Base-by-base conservation (phyloP, 2,113 vertebrate species). In the Aegithalos caudatus region DNA sequence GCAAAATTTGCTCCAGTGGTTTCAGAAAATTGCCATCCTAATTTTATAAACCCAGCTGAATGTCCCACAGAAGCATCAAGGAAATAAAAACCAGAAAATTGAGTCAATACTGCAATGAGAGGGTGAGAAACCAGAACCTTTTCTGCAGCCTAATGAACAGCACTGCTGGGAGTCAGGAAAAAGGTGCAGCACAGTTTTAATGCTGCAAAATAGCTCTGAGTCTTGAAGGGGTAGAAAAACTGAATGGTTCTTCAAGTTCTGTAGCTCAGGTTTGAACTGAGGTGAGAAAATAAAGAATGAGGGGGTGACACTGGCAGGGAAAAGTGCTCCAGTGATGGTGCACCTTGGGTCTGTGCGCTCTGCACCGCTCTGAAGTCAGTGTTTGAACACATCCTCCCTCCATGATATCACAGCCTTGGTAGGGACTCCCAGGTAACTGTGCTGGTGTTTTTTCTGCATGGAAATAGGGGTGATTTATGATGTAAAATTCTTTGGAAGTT, bases 1-100 rank as follows among this genome's bases (percentile, higher is more conserved):
- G 51, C 79, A 93, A 92, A 92, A 86, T 70, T 92, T 90, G 67
- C 80, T 90, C 65, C 65, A 22, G 44, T 74, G 54, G n/a, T 81
- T 96, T 90, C 80, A 88, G 40, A 11, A 86, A 90, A 90, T 81
- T 81, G 72, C 37, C 62, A 50, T 45, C 71, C 56, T 73, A 82
- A 88, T 88, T 95, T 95, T 82, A 76, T 61, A 88, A 87, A 91
- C 31, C 38, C 44, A 44, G 24, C 42, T 70, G 47, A 80, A 69
- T 69, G 69, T 81, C 64, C 76, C 35, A 38, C 45, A 42, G 53
- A 76, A 92, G 9, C 72, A 92, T 62, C 86, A 90, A 88, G 88
- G 64, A 86, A 91, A 86, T 67, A 51, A 81, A 92, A 86, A 21
- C 7, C 23, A 45, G 76, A 81, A 93, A 94, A 92, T 28, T 29